Conservation (phyloP, 2,888 invertebrate species). For the Thereva unica region DNA sequence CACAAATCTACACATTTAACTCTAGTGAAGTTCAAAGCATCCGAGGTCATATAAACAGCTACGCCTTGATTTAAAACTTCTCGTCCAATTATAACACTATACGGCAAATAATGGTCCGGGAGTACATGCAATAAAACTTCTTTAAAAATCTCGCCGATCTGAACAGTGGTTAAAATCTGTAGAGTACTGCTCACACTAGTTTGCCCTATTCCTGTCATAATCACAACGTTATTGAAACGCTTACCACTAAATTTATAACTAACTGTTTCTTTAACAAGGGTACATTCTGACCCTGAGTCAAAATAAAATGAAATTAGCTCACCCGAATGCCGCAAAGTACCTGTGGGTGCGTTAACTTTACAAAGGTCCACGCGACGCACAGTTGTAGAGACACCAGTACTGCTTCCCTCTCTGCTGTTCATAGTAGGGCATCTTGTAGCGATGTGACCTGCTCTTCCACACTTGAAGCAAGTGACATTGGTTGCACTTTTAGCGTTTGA, state of each 20-base stretch:
- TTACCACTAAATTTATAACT: slow-evolving; percentile 26
- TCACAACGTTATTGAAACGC: background rate
- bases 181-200: slow-evolving; percentile 5
- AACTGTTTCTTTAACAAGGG: slow-evolving; percentile 27
- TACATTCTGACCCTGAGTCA: slow-evolving; percentile 35
- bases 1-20: too few species aligned
- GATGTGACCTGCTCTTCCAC: too few species aligned
- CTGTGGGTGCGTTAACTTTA: slow-evolving; percentile 2
- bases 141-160: background rate
- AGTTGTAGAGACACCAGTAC: too few species aligned
- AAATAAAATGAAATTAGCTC: slow-evolving; percentile 26
- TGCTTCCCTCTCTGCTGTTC: too few species aligned
- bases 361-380: too few species aligned
- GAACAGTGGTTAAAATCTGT: slow-evolving; percentile 17
- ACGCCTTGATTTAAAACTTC: background rate
- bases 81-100: background rate
- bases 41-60: background rate
- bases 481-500: too few species aligned
- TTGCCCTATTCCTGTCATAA: too few species aligned
- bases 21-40: background rate
- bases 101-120: background rate
- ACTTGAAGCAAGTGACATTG: too few species aligned
- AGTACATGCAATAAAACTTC: background rate
- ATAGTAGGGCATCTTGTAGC: too few species aligned
- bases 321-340: slow-evolving; percentile 17